A percentile compares a stretch with the other conserved stretches of the same genome.
Conservation (phyloP, 2,888 invertebrate genomes). For the Drosophila pegasa region DNA sequence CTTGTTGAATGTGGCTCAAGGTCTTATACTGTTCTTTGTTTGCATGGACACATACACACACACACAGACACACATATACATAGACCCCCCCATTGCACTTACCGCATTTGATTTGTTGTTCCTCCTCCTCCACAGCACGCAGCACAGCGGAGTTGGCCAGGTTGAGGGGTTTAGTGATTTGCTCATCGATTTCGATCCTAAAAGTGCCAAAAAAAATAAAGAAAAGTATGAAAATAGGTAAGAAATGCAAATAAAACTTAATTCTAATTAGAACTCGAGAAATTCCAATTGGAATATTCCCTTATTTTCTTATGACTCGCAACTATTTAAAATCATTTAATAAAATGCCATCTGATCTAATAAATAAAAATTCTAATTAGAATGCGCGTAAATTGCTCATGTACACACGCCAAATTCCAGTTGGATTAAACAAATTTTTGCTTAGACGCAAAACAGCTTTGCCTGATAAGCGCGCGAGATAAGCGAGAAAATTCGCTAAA, state of each 20-base stretch:
- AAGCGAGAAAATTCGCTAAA: conserved; percentile 16
- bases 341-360: neutral
- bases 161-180: conserved; percentile 89
- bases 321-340: neutral
- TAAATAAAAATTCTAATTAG: neutral
- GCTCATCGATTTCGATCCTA: conserved; percentile 92
- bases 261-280: neutral
- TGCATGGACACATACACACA: conserved; percentile 6
- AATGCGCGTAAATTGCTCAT: neutral
- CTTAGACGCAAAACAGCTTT: conserved; percentile 7
- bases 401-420: conserved; percentile 1
- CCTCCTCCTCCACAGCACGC: conserved; percentile 94
- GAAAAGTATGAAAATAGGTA: neutral
- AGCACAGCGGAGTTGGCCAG: conserved; percentile 94
- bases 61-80: conserved; percentile 2
- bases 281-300: neutral
- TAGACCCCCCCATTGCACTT: conserved; percentile 84
- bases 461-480: conserved; percentile 20
- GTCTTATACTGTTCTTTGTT: conserved; percentile 38
- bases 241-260: neutral
- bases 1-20: conserved; percentile 54
- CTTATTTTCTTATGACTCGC: neutral
- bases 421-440: neutral
- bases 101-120: conserved; percentile 87
- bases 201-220: neutral